phyloP scores from a whole-genome alignment of 23 tunicate genomes.

The Phallusia fumigata region DNA sequence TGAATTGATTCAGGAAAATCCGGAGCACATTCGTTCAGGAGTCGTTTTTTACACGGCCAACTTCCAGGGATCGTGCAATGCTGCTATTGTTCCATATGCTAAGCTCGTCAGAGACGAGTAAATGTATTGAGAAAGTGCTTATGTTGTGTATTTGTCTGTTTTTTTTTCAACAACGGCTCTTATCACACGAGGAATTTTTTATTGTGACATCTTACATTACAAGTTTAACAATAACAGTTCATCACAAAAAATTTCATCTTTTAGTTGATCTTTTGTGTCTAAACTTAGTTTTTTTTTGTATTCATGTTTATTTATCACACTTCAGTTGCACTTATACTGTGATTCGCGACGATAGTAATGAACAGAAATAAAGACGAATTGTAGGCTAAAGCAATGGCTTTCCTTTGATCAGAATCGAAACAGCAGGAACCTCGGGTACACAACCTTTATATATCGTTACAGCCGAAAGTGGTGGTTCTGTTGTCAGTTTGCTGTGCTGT shows the following conservation, averaged over 20 bases:
- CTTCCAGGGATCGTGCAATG: conserved; percentile 23
- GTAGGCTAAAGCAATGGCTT: no score
- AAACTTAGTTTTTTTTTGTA: no score
- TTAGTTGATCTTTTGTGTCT: not conserved
- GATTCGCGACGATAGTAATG: no score
- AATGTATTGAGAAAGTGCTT: not conserved
- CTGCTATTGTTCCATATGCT: conserved; percentile 23
- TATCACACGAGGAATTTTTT: not conserved
- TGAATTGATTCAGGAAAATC: conserved; percentile 38
- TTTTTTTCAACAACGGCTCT: not conserved
- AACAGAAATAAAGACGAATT: no score
- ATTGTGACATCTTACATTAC: not conserved
- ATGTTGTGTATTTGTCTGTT: not conserved
- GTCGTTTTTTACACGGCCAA: conserved; percentile 31
- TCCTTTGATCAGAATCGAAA: no score
- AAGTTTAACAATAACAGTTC: no score
- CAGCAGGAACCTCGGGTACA: no score
- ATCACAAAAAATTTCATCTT: not conserved
- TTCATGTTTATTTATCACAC: no score
- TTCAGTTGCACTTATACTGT: no score
- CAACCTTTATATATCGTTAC: no score
- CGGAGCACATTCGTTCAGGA: conserved; percentile 23
- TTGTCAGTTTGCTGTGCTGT: no score
- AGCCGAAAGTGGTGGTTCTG: no score
- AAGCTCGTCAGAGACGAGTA: conserved; percentile 30